Evolutionary conservation across 1,140 invertebrate species (phyloP), one percentile per base, ranked within the genome.

Genomic region (Telenomus remus): DNA sequence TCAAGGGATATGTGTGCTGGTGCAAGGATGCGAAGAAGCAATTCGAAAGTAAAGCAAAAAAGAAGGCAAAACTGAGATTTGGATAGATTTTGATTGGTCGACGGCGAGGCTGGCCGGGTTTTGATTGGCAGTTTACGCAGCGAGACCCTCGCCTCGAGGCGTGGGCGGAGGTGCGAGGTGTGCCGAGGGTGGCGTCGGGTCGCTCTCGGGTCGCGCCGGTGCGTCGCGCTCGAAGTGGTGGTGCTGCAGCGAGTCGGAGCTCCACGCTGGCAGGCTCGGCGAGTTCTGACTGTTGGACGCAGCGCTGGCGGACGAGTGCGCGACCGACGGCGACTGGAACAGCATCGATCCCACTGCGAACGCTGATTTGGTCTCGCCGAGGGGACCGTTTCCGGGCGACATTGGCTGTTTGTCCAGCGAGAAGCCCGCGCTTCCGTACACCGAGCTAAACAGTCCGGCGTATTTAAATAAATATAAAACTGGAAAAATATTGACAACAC

Each of bases 121-220:
- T 5, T 47, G 6, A 5, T 48, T n/a, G 10, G 46, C 35, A 46
- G 44, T 82, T 85, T 81, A 88, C 76, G 89, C 89, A 12, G 89
- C 89, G 33, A 90, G 63, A 8, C 89, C 89, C 68, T 90, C 89
- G n/a, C 89, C 87, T 43, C 89, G 80, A 0, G 87, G 80, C 4
- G 88, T 73, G 8, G 85, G 79, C 0, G 86, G 83, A 2, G 85
- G 85, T 39, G 82, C 85, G 10, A 87, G 75, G 35, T 86, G 80
- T 0, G 86, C 76, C 12, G 85, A 71, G 5, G 84, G 82, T 15
- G 84, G 84, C 4, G 86, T 81, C 8, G 83, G 55, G 27, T 86
- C 75, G 12, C 72, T 80, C 13, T 87, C 86, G 4, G 80, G 53
- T 56, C 76, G 79, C 42, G 82, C 75, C 12, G 78, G 79, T 5